Conservation (phyloP, 30 jellyfish, hydroid and myxozoan genomes). For the Hydra vulgaris region DNA sequence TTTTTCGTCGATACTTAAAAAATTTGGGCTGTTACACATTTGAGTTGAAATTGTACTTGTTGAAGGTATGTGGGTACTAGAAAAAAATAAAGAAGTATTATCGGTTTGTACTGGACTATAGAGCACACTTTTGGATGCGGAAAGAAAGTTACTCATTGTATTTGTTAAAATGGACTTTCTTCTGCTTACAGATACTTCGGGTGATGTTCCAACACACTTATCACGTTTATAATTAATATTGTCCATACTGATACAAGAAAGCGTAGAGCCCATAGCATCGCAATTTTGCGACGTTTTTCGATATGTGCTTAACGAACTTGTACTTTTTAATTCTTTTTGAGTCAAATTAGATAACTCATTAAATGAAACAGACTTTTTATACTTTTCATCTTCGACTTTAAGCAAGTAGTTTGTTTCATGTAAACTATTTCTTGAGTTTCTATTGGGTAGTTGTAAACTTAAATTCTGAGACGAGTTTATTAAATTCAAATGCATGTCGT, state of each 20-base stretch:
- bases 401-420: neutral
- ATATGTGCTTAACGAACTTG: constrained; percentile 5
- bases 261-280: neutral
- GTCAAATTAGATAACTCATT: constrained; percentile 1
- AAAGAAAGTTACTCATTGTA: neutral
- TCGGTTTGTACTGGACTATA: neutral
- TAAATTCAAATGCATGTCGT: neutral
- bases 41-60: too few relatives aligned
- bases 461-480: neutral
- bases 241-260: constrained; percentile 10
- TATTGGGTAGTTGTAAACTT: neutral
- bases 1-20: neutral
- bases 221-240: constrained; percentile 5
- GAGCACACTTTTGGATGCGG: neutral
- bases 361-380: constrained; percentile 15
- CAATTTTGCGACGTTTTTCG: neutral
- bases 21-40: neutral
- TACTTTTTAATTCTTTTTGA: neutral
- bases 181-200: neutral
- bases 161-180: neutral
- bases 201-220: neutral
- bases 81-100: too few relatives aligned
- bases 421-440: neutral
- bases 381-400: neutral
- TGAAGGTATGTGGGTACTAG: too few relatives aligned